Evolutionary conservation across 2,888 invertebrate genomes (phyloP).

Genomic region (Melanostoma scalare): DNA sequence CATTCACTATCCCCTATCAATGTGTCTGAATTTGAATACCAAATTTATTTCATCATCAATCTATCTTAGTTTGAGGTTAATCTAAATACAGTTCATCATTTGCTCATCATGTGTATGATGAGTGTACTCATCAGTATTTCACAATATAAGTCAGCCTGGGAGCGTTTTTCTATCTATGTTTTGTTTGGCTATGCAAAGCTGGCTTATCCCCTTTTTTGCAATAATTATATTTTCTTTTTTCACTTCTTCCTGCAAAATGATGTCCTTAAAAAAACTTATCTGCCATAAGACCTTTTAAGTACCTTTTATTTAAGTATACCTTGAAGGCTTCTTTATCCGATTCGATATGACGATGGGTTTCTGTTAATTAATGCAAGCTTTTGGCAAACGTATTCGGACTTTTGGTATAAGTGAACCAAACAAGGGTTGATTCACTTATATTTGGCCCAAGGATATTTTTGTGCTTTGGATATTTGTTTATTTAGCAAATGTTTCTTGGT

Average conservation of each 20-base stretch:
- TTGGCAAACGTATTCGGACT: constrained; percentile 18
- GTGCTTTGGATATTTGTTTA: constrained; percentile 14
- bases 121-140: constrained; percentile 17
- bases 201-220: not conserved
- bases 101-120: constrained; percentile 25
- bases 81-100: constrained; percentile 25
- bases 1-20: too few relatives aligned
- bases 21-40: too few relatives aligned
- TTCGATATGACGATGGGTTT: constrained; percentile 29
- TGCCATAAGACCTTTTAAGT: too few relatives aligned
- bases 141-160: constrained; percentile 24
- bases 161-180: constrained; percentile 14
- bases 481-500: not conserved
- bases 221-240: too few relatives aligned
- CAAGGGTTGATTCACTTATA: constrained; percentile 2
- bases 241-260: too few relatives aligned
- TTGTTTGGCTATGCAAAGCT: constrained; percentile 1
- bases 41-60: too few relatives aligned
- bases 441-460: constrained; percentile 34
- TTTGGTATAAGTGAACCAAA: not conserved
- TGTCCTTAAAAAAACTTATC: too few relatives aligned
- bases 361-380: constrained; percentile 41
- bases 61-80: constrained; percentile 12
- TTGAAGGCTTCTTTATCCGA: constrained; percentile 33
- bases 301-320: not conserved